A percentile compares a stretch with the other conserved stretches of the same genome.
Evolutionary conservation across 2,797 vertebrate genomes (phyloP).

Genomic region (Saxicola maurus): DNA sequence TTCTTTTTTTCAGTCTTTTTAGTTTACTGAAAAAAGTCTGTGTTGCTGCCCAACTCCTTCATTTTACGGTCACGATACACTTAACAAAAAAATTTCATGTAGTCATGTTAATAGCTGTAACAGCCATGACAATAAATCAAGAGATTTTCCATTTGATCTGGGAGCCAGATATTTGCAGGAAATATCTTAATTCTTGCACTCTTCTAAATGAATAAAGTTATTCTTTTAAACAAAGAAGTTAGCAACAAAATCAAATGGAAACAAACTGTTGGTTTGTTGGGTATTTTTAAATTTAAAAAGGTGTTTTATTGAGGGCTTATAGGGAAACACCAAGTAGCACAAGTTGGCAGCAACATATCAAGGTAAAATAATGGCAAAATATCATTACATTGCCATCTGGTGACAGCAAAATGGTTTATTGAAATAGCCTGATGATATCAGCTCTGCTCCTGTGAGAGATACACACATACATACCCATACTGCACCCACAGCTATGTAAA

Average conservation of each 20-base stretch:
- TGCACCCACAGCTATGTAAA: neutral
- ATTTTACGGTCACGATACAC: neutral
- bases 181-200: neutral
- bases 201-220: neutral
- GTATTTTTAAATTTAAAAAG: neutral
- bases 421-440: neutral
- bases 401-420: neutral
- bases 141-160: neutral
- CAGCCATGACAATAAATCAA: neutral
- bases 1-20: neutral
- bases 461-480: no score
- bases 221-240: neutral
- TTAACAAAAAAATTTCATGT: neutral
- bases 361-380: neutral
- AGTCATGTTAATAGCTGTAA: neutral
- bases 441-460: neutral
- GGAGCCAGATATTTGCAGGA: neutral
- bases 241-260: neutral
- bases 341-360: neutral
- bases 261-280: neutral
- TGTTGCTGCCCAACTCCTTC: neutral
- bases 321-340: neutral
- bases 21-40: neutral
- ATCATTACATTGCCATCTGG: conserved; percentile 10
- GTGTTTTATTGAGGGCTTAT: neutral